Base-by-base conservation (phyloP, 2,113 vertebrate species). In the Ovis canadensis region DNA sequence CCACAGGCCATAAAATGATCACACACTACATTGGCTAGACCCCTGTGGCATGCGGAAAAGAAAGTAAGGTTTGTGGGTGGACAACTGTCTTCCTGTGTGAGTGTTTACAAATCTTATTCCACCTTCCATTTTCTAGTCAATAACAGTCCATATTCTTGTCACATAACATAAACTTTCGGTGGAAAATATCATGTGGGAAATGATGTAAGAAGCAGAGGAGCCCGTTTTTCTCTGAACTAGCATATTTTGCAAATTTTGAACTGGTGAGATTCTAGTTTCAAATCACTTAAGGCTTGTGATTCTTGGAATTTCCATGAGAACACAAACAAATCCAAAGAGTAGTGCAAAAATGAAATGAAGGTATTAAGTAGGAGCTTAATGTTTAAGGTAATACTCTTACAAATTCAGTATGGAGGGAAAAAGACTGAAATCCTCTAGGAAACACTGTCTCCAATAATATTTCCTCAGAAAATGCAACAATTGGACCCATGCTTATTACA, bases 371-470 rank as follows among this genome's bases (percentile, higher is more conserved):
- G 64, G 36, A 84, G n/a, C 64, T 84, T 87, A 64, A 48, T 62
- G 90, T 82, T 59, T 67, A 91, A 96, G 48, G 54, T 43, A 91
- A 64, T 96, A 87, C 95, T 92, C 89, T 88, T 60, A 78, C 71
- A 89, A 94, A 88, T 48, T 94, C 29, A 60, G 23, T 33, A 31
- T 40, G 1, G 6, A 4, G 27, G 13, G 43, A 5, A 11, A 19
- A 36, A 60, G n/a, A 52, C 43, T 40, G 67, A 88, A 89, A 9
- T 40, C 3, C 82, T 89, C 25, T 3, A 71, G 50, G n/a, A 92
- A 94, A 94, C 25, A 71, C 7, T 36, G 1, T 90, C n/a, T 89
- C 80, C 78, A 90, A n/a, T 83, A 45, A 84, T 27, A n/a, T 52
- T 64, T 91, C 2, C 43, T 40, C 55, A 85, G 71, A 89, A 94